Evolutionary conservation across 1,140 invertebrate species (phyloP), one percentile per base, ranked within the genome.

Genomic region (Anastrepha ludens): DNA sequence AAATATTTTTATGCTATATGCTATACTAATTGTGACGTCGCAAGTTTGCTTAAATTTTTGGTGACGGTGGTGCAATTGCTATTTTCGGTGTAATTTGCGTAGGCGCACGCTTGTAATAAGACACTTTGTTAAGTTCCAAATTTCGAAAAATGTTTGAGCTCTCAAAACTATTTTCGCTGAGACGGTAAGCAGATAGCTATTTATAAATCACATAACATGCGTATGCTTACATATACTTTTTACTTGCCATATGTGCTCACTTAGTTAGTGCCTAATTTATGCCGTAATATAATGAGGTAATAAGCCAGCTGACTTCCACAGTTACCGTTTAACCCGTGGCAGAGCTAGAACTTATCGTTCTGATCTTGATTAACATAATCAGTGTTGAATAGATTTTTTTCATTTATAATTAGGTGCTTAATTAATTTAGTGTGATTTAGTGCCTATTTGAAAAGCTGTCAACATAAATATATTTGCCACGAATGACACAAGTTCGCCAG

Each of bases 121-220:
- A 86, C 3, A 86, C 17, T 58, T 81, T 29, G 44, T 81, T 81
- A 9, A 55, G 50, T 55, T 55, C 50, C 64, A 6, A 29, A 86
- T 62, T 62, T 41, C 0, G 15, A 6, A 1, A 47, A 60, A 91
- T 92, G 92, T 92, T 92, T 85, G 92, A 92, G 50, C 90, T 92
- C 86, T 92, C 92, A 29, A 92, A 92, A 85, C 64, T 92, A 50
- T 92, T 92, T 88, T 91, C 92, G 17, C 78, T 92, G 87, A 89
- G 92, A 88, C 91, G 92, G 91, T 92, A 90, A 91, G 91, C 50
- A 47, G 17, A 55, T 60, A 20, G 78, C 50, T 81, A 81, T 81
- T 81, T 81, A 20, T 81, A 81, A 74, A 74, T 15, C 67, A 74
- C 44, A 44, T 74, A 67, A 67, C 65, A 55, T 55, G 50, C 11